phyloP scores from a whole-genome alignment of 2,888 invertebrate species.

The Plemyria rubiginata region DNA sequence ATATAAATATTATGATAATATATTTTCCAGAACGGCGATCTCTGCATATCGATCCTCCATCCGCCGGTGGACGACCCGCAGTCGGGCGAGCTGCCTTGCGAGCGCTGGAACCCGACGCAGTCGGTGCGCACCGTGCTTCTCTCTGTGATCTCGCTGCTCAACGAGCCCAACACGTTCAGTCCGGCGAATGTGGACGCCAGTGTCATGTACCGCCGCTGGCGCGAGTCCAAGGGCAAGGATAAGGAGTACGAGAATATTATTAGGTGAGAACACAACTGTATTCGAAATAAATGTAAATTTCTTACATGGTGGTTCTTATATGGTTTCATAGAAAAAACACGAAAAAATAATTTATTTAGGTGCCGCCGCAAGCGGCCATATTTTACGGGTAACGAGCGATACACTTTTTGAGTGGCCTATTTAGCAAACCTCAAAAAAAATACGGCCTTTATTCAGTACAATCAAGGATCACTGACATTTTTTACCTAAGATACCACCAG shows the following conservation, averaged over 20 bases:
- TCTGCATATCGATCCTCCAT: constrained; percentile 99
- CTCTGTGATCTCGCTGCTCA: constrained; percentile 98
- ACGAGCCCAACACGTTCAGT: constrained; percentile 99
- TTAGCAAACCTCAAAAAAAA: too few relatives aligned
- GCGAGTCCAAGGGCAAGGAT: constrained; percentile 98
- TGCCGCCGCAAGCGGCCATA: too few relatives aligned
- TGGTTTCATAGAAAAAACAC: too few relatives aligned
- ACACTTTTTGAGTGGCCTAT: too few relatives aligned
- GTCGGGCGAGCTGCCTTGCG: constrained; percentile 99
- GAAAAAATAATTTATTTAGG: too few relatives aligned
- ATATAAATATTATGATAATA: too few relatives aligned
- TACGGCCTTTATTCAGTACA: too few relatives aligned
- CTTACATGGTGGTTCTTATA: too few relatives aligned
- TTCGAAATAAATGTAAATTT: too few relatives aligned
- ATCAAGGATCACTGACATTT: too few relatives aligned
- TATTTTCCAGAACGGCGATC: constrained; percentile 94
- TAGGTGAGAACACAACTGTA: constrained; percentile 86
- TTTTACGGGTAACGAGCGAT: too few relatives aligned
- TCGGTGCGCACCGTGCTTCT: constrained; percentile 99
- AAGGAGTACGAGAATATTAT: constrained; percentile 99
- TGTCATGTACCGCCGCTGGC: constrained; percentile 99
- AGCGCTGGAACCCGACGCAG: constrained; percentile 99
- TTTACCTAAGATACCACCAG: too few relatives aligned
- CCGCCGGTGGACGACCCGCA: constrained; percentile 99
- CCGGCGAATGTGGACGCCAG: constrained; percentile 99